Percentiles rank a stretch among this genome's conserved stretches.
Evolutionary conservation across 1,140 invertebrate genomes (phyloP).

Genomic region (Meloidogyne exigua): DNA sequence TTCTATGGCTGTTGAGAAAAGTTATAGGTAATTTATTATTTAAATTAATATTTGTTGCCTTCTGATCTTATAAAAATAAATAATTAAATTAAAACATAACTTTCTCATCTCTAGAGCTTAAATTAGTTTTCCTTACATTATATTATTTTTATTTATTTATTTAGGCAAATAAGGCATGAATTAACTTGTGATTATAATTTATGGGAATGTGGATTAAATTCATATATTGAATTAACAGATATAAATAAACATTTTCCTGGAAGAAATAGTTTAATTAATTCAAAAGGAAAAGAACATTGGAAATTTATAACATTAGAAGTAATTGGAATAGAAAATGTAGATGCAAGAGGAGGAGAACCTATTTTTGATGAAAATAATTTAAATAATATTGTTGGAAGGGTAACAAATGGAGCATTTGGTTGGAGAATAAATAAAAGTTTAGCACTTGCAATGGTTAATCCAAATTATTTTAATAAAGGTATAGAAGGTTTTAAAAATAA

Average conservation of each 20-base stretch:
- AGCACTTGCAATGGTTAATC: not conserved
- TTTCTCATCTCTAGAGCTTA: no score
- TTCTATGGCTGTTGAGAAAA: not conserved
- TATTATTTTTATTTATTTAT: not conserved
- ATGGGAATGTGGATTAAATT: conserved; percentile 1
- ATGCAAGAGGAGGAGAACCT: not conserved
- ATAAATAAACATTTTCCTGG: not conserved
- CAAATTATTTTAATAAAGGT: not conserved
- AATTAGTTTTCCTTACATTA: no score
- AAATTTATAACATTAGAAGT: conserved; percentile 3
- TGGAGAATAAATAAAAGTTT: not conserved
- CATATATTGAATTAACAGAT: not conserved
- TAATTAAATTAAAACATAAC: no score
- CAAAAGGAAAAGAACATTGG: not conserved
- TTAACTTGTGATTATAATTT: not conserved
- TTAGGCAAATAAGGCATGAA: not conserved
- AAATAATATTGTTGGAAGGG: not conserved
- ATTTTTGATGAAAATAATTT: not conserved
- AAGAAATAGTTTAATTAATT: not conserved
- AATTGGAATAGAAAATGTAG: not conserved
- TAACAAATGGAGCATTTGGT: not conserved
- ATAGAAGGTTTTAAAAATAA: not conserved
- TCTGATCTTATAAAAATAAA: no score
- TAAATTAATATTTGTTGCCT: no score
- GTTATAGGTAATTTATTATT: not conserved